These are phyloP conservation scores for Orussus abietinus DNA, from an alignment of 1,140 invertebrate species.

Conservation along the genomic window DNA sequence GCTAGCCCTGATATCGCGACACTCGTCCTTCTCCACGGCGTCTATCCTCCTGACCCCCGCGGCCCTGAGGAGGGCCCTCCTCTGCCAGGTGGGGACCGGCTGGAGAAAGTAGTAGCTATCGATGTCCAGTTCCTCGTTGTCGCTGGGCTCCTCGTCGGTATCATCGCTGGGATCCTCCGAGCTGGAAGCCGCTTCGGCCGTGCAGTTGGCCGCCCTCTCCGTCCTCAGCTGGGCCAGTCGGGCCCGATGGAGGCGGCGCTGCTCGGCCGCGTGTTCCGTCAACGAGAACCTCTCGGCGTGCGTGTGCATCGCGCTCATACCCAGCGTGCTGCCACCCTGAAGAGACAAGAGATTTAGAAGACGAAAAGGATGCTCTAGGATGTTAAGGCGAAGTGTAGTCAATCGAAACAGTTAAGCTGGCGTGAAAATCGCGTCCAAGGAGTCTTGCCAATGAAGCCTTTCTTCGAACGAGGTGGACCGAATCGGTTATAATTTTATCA, in stretches of 20 bases:
- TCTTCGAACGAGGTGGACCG: too few species aligned
- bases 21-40: slow-evolving; percentile 89
- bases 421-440: too few species aligned
- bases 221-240: slow-evolving; percentile 74
- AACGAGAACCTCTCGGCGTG: slow-evolving; percentile 74
- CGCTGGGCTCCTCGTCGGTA: slow-evolving; percentile 77
- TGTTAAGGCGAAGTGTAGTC: too few species aligned
- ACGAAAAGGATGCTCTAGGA: too few species aligned
- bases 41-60: slow-evolving; percentile 94
- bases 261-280: slow-evolving; percentile 80
- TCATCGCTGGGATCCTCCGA: slow-evolving; percentile 67
- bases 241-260: slow-evolving; percentile 78
- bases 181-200: slow-evolving; percentile 44
- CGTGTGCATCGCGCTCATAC: slow-evolving; percentile 87
- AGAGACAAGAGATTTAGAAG: too few species aligned
- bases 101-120: slow-evolving; percentile 92
- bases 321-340: slow-evolving; percentile 88
- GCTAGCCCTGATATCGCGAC: slow-evolving; percentile 85
- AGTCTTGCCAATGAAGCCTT: too few species aligned
- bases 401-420: too few species aligned
- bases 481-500: too few species aligned
- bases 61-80: slow-evolving; percentile 78
- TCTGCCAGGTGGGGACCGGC: slow-evolving; percentile 88
- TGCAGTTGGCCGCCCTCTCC: slow-evolving; percentile 54
- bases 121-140: slow-evolving; percentile 80